Evolutionary conservation across 2,113 vertebrate species (phyloP).

Genomic region (Elanoides forficatus): DNA sequence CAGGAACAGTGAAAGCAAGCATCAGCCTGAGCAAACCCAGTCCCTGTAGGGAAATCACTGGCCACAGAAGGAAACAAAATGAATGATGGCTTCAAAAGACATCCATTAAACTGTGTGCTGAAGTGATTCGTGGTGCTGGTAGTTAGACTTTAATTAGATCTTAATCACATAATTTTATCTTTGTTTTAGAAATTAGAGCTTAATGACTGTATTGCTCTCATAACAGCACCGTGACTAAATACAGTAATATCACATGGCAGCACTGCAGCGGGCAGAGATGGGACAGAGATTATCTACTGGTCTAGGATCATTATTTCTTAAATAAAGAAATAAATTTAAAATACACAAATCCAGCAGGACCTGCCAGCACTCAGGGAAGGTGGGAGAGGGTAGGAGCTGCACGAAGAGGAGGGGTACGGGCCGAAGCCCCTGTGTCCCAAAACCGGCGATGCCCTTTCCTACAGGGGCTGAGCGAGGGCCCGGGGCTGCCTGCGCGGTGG

Average conservation of each 20-base stretch:
- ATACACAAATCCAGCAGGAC: not conserved
- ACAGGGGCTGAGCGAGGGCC: no score
- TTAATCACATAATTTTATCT: slow-evolving; percentile 35
- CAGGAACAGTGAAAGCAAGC: slow-evolving; percentile 5
- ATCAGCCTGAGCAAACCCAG: not conserved
- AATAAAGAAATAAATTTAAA: not conserved
- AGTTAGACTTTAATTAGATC: slow-evolving; percentile 35
- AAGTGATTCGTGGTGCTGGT: slow-evolving; percentile 2
- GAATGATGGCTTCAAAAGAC: not conserved
- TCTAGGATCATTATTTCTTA: not conserved
- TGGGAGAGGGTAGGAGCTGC: no score
- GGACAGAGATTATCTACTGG: not conserved
- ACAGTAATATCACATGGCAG: not conserved
- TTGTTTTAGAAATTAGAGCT: slow-evolving; percentile 32
- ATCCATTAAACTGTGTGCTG: not conserved
- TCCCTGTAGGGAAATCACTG: not conserved
- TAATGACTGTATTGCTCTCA: slow-evolving; percentile 19
- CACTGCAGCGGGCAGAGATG: not conserved
- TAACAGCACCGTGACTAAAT: not conserved
- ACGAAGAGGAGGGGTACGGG: not conserved
- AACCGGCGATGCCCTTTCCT: not conserved
- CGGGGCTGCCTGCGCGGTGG: not conserved
- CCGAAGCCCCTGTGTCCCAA: not conserved
- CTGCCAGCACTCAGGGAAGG: not conserved
- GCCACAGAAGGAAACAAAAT: slow-evolving; percentile 2